Evolutionary conservation across 2,797 vertebrate species (phyloP).

Genomic region (Pampus argenteus): DNA sequence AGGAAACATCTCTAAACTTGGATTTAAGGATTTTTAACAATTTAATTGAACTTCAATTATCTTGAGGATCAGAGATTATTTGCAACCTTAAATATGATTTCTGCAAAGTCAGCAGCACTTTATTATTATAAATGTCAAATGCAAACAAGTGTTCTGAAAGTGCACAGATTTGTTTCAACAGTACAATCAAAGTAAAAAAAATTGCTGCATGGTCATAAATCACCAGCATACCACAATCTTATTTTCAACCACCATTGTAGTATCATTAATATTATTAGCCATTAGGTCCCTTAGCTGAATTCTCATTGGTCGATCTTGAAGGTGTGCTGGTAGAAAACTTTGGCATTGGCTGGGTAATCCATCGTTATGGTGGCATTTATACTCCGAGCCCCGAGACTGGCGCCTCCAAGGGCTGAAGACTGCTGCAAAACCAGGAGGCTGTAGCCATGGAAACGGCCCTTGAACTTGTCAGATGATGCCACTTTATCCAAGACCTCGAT

Average conservation of each 20-base stretch:
- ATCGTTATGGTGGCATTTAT: conserved; percentile 79
- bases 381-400: conserved; percentile 86
- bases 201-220: neutral
- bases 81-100: neutral
- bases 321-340: conserved; percentile 87
- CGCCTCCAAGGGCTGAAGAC: conserved; percentile 90
- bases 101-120: neutral
- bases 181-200: neutral
- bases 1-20: neutral
- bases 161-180: conserved; percentile 8
- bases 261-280: neutral
- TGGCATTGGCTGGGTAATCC: conserved; percentile 83
- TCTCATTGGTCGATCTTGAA: conserved; percentile 77
- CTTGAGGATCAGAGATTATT: neutral
- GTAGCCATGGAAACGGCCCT: conserved; percentile 83
- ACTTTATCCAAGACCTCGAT: conserved; percentile 78
- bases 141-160: conserved; percentile 26
- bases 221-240: neutral
- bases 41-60: neutral
- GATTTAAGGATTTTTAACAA: neutral
- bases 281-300: neutral
- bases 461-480: conserved; percentile 53
- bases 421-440: conserved; percentile 87
- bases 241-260: neutral
- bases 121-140: conserved; percentile 40